These are phyloP conservation scores for Aphis gossypii DNA, from an alignment of 1,140 invertebrate genomes.

Conservation along the genomic window DNA sequence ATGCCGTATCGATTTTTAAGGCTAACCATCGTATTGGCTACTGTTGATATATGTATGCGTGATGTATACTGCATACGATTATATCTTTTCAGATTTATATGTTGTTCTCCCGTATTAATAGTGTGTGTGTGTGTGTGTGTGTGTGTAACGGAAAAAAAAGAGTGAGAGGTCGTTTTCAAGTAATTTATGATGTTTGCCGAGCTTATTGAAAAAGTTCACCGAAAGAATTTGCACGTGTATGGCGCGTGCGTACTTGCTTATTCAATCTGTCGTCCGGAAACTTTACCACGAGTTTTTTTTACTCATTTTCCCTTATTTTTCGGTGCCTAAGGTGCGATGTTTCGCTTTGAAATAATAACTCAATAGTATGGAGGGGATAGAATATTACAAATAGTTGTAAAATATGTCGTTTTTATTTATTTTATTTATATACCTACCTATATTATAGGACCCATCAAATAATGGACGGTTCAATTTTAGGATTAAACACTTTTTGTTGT, in stretches of 20 bases:
- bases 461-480: background rate
- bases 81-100: too few species aligned
- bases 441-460: background rate
- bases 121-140: too few species aligned
- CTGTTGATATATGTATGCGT: background rate
- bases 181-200: background rate
- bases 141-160: background rate
- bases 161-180: background rate
- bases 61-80: background rate
- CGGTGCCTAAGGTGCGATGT: background rate
- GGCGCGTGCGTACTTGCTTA: background rate
- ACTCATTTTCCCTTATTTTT: background rate
- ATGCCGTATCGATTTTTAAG: background rate
- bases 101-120: too few species aligned
- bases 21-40: background rate
- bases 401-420: too few species aligned
- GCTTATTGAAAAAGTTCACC: slow-evolving; percentile 51
- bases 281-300: background rate
- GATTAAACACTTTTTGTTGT: background rate
- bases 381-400: background rate
- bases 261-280: slow-evolving; percentile 32
- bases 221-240: slow-evolving; percentile 7
- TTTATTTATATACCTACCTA: too few species aligned
- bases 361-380: background rate
- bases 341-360: background rate